Conservation (phyloP, 2,888 invertebrate genomes). For the Tenthredo scrophulariae region DNA sequence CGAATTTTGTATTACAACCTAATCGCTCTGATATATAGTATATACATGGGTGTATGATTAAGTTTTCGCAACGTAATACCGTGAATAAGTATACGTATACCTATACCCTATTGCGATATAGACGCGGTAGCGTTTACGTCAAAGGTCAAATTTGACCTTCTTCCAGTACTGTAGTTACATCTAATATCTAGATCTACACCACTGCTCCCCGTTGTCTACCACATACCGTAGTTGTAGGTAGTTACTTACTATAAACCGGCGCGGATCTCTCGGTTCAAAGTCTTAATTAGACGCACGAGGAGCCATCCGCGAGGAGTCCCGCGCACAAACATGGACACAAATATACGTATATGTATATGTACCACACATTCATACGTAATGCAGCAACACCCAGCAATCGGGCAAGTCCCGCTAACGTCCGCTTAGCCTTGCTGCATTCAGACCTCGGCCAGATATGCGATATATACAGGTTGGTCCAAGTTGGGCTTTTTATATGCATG, state of each 20-base stretch:
- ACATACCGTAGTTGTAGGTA: background rate
- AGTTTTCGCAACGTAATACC: background rate
- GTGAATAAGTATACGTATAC: background rate
- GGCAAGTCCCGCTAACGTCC: slow-evolving; percentile 27
- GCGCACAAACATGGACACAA: background rate
- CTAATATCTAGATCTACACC: background rate
- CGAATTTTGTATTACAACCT: background rate
- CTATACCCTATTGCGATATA: background rate
- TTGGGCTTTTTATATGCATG: background rate
- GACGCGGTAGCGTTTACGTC: background rate
- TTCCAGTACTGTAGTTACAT: background rate
- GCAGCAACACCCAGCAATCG: slow-evolving; percentile 21
- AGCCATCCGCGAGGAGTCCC: background rate
- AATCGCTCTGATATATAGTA: background rate
- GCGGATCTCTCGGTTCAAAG: slow-evolving; percentile 10
- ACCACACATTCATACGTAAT: background rate
- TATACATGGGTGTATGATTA: background rate
- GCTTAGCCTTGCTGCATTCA: slow-evolving; percentile 24
- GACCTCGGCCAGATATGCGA: slow-evolving; percentile 4
- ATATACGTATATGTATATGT: background rate
- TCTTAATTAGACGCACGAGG: slow-evolving; percentile 24
- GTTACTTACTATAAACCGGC: background rate
- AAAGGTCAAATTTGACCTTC: background rate
- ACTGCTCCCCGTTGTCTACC: background rate
- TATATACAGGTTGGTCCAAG: slow-evolving; percentile 9